These are phyloP conservation scores for Hylomyscus alleni DNA, from an alignment of 2,797 vertebrate species.

Conservation along the genomic window DNA sequence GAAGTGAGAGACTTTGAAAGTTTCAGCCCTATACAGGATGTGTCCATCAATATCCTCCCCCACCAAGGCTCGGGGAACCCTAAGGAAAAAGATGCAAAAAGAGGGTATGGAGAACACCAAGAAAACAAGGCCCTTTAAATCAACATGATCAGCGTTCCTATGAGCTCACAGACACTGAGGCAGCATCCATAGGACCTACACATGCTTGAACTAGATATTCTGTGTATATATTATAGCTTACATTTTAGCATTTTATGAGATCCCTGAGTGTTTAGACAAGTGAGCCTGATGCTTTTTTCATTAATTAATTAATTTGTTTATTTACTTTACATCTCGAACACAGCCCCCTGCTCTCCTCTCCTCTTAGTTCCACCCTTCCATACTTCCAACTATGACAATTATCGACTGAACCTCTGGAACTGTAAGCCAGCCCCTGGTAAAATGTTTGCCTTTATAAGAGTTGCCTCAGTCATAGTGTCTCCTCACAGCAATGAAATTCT, in stretches of 20 bases:
- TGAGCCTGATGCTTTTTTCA: background rate
- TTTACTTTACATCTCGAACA: too few species aligned
- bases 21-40: background rate
- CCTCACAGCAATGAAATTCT: background rate
- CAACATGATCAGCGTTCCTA: background rate
- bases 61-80: background rate
- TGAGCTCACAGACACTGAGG: background rate
- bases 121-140: background rate
- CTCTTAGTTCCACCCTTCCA: too few species aligned
- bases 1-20: background rate
- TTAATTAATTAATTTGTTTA: too few species aligned
- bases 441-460: background rate
- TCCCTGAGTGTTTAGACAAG: background rate
- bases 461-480: background rate
- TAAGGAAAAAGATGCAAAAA: background rate
- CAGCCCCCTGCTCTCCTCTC: too few species aligned
- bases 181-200: background rate
- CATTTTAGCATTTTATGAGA: background rate
- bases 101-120: background rate
- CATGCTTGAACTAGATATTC: background rate
- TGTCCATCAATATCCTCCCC: background rate
- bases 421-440: background rate
- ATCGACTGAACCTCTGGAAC: background rate
- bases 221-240: background rate
- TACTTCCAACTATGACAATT: background rate